A percentile compares a stretch with the other conserved stretches of the same genome.
Evolutionary conservation across 64 coral and sea anemone genomes (phyloP).

Genomic region (Pocillopora verrucosa): DNA sequence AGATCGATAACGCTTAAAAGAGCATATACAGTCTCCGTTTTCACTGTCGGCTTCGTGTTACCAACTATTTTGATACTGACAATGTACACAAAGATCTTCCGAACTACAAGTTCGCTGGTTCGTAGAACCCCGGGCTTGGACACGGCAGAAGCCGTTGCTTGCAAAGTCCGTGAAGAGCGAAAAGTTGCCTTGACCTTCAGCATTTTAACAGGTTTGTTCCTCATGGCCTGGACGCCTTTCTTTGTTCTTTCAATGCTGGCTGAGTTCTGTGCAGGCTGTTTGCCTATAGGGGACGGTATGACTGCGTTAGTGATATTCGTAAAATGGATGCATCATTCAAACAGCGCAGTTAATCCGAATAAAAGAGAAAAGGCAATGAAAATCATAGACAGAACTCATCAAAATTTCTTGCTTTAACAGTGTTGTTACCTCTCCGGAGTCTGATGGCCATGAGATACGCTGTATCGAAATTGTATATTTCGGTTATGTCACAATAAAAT

Average conservation of each 20-base stretch:
- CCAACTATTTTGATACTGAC: constrained; percentile 14
- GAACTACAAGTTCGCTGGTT: constrained; percentile 5
- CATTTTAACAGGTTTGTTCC: constrained; percentile 27
- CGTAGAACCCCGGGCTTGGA: neutral
- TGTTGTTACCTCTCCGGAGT: too few relatives aligned
- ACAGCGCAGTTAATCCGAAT: constrained; percentile 69
- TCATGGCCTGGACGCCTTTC: constrained; percentile 60
- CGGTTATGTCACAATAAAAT: too few relatives aligned
- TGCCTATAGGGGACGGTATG: neutral
- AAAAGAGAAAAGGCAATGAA: too few relatives aligned
- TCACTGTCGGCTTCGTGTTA: constrained; percentile 30
- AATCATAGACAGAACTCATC: too few relatives aligned
- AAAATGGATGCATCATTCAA: constrained; percentile 88
- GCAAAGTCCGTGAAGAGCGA: constrained; percentile 20
- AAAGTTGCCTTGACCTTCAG: constrained; percentile 43
- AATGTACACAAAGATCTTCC: constrained; percentile 24
- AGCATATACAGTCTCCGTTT: constrained; percentile 30
- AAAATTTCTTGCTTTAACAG: too few relatives aligned
- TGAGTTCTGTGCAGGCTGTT: constrained; percentile 14
- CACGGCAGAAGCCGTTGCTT: neutral
- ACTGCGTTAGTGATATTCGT: constrained; percentile 32
- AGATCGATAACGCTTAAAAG: neutral
- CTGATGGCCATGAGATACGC: too few relatives aligned
- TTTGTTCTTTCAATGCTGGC: constrained; percentile 41
- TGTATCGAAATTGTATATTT: too few relatives aligned